phyloP scores from a whole-genome alignment of 2,888 invertebrate genomes.

The Melipona bicolor region DNA sequence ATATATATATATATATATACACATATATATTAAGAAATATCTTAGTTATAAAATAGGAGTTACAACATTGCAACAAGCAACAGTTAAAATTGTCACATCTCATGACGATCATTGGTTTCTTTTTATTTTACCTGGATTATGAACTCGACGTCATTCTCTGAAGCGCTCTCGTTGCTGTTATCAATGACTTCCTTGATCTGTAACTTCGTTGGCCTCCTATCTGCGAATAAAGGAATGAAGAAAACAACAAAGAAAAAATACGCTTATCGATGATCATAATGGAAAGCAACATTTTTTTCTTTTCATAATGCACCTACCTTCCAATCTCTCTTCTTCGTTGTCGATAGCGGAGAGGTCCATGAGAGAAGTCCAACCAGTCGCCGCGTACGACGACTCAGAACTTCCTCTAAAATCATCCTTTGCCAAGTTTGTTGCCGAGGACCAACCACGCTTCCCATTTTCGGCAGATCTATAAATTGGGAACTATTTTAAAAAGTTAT shows the following conservation, averaged over 20 bases:
- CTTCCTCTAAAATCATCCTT: conserved; percentile 75
- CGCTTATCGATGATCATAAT: background rate
- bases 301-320: conserved; percentile 37
- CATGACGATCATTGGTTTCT: too few species aligned
- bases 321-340: conserved; percentile 57
- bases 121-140: conserved; percentile 79
- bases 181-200: conserved; percentile 81
- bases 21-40: background rate
- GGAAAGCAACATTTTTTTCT: background rate
- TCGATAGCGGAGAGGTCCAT: conserved; percentile 88
- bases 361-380: conserved; percentile 90
- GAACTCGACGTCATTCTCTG: conserved; percentile 81
- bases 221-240: conserved; percentile 28
- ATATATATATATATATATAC: background rate
- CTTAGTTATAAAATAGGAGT: background rate
- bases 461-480: conserved; percentile 61
- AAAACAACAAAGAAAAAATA: background rate
- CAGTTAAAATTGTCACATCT: background rate
- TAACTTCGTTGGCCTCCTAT: conserved; percentile 73
- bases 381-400: conserved; percentile 53
- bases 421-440: conserved; percentile 90
- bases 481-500: too few species aligned
- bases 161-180: conserved; percentile 76
- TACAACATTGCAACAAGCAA: conserved; percentile 19
- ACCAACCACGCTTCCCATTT: conserved; percentile 88